Conservation (phyloP, 1,140 invertebrate species). For the Asbolus verrucosus region DNA sequence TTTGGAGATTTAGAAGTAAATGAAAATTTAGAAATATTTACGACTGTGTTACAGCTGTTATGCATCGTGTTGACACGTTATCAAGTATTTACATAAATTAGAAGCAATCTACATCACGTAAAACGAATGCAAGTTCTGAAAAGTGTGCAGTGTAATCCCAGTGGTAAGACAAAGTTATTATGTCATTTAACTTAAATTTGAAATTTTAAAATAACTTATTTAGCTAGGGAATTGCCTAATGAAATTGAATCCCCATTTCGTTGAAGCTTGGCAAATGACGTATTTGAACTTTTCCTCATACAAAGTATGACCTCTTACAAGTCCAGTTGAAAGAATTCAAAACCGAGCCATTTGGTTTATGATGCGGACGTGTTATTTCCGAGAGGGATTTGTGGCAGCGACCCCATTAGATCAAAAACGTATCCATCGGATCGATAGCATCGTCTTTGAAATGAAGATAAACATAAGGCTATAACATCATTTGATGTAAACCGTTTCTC, state of each 20-base stretch:
- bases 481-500: slow-evolving; percentile 14
- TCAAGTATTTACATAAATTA: slow-evolving; percentile 34
- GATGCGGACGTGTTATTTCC: slow-evolving; percentile 4
- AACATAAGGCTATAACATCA: slow-evolving; percentile 2
- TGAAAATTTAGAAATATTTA: slow-evolving; percentile 36
- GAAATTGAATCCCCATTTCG: background rate
- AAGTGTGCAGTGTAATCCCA: too few species aligned
- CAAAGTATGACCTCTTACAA: too few species aligned
- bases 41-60: slow-evolving; percentile 14
- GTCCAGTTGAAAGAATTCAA: background rate
- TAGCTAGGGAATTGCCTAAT: too few species aligned
- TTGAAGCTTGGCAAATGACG: slow-evolving; percentile 1
- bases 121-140: background rate
- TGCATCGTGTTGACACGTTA: slow-evolving; percentile 22
- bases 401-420: background rate
- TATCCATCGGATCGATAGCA: slow-evolving; percentile 1
- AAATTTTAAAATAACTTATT: slow-evolving; percentile 9
- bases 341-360: too few species aligned
- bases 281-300: too few species aligned
- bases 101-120: slow-evolving; percentile 4
- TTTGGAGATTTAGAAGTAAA: slow-evolving; percentile 31
- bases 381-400: slow-evolving; percentile 1
- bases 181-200: too few species aligned
- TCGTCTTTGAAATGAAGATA: slow-evolving; percentile 10
- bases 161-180: too few species aligned